Conservation (phyloP, 2,888 invertebrate genomes). For the Apoda limacodes region DNA sequence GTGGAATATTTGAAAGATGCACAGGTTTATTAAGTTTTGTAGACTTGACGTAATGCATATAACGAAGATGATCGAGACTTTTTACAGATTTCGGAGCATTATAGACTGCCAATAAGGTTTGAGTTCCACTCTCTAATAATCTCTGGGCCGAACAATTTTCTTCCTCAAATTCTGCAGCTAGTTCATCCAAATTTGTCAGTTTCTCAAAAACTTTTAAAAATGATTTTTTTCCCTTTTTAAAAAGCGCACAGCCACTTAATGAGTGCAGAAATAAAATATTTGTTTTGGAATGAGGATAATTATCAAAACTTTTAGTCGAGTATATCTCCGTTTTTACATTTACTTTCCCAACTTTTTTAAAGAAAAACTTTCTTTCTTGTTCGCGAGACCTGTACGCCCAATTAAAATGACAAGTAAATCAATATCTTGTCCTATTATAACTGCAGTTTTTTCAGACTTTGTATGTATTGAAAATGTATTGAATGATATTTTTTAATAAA, state of each 20-base stretch:
- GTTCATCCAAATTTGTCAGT: slow-evolving; percentile 25
- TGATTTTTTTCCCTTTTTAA: slow-evolving; percentile 19
- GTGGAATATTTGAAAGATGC: slow-evolving; percentile 24
- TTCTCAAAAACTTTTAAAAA: slow-evolving; percentile 23
- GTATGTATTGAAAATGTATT: no score
- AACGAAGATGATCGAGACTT: no score
- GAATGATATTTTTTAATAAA: no score
- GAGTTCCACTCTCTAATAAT: no score
- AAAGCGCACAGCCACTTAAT: slow-evolving; percentile 13
- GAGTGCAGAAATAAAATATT: slow-evolving; percentile 13
- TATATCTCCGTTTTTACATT: slow-evolving; percentile 21
- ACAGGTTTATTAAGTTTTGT: no score
- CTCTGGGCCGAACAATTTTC: no score
- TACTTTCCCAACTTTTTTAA: slow-evolving; percentile 8
- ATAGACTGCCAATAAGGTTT: no score
- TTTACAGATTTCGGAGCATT: slow-evolving; percentile 27
- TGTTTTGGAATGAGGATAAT: slow-evolving; percentile 17
- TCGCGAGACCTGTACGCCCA: slow-evolving; percentile 6
- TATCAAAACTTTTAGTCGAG: slow-evolving; percentile 22
- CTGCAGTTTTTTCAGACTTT: no score
- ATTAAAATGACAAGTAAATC: slow-evolving; percentile 9
- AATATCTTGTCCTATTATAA: slow-evolving; percentile 21
- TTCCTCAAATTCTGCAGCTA: slow-evolving; percentile 19
- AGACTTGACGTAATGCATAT: no score
- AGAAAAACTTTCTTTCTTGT: slow-evolving; percentile 9